phyloP scores from a whole-genome alignment of 2,888 invertebrate genomes.

The Acrocyrtus sp. region DNA sequence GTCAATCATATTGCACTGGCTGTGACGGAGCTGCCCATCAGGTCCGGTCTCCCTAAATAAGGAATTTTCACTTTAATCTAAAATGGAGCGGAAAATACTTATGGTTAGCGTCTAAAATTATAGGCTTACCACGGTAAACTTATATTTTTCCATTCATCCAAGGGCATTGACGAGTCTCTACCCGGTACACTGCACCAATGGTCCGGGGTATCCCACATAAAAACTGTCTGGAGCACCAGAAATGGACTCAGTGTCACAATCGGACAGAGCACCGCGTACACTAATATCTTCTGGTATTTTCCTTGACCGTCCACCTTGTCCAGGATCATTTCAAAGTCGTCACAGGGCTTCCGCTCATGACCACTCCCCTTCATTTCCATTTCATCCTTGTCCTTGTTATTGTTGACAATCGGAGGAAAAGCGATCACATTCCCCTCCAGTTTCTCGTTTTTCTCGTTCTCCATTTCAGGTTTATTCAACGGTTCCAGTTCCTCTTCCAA shows the following conservation, averaged over 20 bases:
- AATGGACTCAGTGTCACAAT: constrained; percentile 69
- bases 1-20: constrained; percentile 52
- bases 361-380: not conserved
- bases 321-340: constrained; percentile 70
- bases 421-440: not conserved
- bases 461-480: constrained; percentile 1
- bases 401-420: not conserved
- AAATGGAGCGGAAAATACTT: not conserved
- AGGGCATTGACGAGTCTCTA: constrained; percentile 67
- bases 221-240: constrained; percentile 69
- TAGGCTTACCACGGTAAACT: constrained; percentile 69
- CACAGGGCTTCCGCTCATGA: constrained; percentile 58
- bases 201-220: constrained; percentile 71
- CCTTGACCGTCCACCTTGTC: constrained; percentile 70
- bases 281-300: constrained; percentile 70
- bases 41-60: constrained; percentile 51
- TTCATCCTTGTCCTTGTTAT: not conserved
- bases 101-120: not conserved
- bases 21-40: constrained; percentile 39
- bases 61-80: no score
- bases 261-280: constrained; percentile 67
- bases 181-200: constrained; percentile 73
- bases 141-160: constrained; percentile 69
- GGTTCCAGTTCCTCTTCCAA: constrained; percentile 38
- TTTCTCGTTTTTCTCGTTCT: not conserved